Evolutionary conservation across 1,140 invertebrate genomes (phyloP), one percentile per base, ranked within the genome.

Genomic region (Tachypleus tridentatus): DNA sequence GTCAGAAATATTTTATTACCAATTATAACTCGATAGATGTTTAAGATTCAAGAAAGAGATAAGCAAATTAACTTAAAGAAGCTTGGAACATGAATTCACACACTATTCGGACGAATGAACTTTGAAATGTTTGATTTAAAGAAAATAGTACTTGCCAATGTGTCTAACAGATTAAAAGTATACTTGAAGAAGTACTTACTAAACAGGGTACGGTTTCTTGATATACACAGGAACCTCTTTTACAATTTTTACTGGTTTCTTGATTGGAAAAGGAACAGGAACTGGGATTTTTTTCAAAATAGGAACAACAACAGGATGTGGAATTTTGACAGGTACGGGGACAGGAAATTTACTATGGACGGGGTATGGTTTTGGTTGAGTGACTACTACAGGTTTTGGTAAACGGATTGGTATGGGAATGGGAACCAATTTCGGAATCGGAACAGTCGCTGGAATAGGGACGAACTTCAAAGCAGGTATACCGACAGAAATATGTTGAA

Each of bases 221-320:
- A 69, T 63, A 51, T 65, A 65, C 51, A 65, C 65, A 48, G 67
- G 67, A 4, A 69, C 64, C 59, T 69, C 67, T 57, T 69, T 69
- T 7, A 56, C 47, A 3, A 69, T 56, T 2, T 52, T 52, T 7
- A 69, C 54, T 47, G 66, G 49, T 5, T 69, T 69, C n/a, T 61
- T 64, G 4, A 69, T 57, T 50, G 65, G 65, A 4, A 65, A 60
- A 0, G 67, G 67, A 9, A 69, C 65, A 51, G 54, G 61, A 11
- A 69, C 64, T 2, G 67, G 67, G 10, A 69, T 64, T 10, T 57
- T 54, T 57, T 63, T 69, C 49, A 61, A 60, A 10, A 69, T 57
- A 11, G 67, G 67, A 5, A 69, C 67, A 4, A 69, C 51, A 50
- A 61, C 63, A 3, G 67, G 67, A 7, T 64, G 65, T 5, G 67